These are phyloP conservation scores for Melanaphis sacchari DNA, from an alignment of 1,140 invertebrate genomes.

Conservation along the genomic window DNA sequence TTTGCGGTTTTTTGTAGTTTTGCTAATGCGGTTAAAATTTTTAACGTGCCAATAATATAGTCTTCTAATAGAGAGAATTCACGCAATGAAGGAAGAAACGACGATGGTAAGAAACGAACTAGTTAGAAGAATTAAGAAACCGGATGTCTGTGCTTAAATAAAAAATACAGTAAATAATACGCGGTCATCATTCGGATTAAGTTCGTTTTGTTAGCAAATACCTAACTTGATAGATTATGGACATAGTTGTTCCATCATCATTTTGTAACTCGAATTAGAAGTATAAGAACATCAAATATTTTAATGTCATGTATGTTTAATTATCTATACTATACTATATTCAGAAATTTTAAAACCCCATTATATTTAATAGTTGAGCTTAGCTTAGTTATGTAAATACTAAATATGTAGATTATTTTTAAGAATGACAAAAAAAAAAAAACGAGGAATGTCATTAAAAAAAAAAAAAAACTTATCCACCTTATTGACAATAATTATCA, in stretches of 20 bases:
- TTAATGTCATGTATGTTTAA: neutral
- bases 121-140: neutral
- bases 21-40: neutral
- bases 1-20: neutral
- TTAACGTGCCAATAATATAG: neutral
- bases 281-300: neutral
- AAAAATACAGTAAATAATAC: neutral
- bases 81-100: neutral
- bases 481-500: neutral
- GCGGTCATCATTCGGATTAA: neutral
- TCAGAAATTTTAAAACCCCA: neutral
- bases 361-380: neutral
- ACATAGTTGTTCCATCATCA: neutral
- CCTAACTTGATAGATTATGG: neutral
- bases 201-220: conserved; percentile 6
- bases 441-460: neutral
- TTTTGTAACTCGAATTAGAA: conserved; percentile 7
- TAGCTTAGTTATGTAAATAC: conserved; percentile 13
- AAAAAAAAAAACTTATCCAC: neutral
- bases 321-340: neutral
- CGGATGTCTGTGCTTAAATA: neutral
- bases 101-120: neutral
- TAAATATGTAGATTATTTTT: neutral
- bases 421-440: neutral
- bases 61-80: neutral